These are phyloP conservation scores for Ctenosaura bakeri DNA, from an alignment of 2,797 vertebrate genomes.

Conservation along the genomic window DNA sequence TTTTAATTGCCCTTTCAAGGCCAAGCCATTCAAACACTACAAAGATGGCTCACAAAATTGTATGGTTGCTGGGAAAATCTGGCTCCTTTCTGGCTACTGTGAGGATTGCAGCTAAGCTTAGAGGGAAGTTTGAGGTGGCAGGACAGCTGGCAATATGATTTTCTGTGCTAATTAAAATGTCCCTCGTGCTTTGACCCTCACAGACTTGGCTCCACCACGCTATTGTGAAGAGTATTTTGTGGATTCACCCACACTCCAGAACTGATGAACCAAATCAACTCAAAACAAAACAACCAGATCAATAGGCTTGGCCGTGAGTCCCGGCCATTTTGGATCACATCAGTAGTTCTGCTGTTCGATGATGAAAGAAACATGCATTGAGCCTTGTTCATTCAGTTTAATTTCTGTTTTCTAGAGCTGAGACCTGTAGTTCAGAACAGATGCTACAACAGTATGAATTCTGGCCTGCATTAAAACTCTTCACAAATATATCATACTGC, in stretches of 20 bases:
- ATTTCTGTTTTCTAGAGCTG: background rate
- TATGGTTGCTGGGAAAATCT: too few species aligned
- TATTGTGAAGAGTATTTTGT: background rate
- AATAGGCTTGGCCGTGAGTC: background rate
- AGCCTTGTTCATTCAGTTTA: background rate
- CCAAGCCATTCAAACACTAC: too few species aligned
- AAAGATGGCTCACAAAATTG: too few species aligned
- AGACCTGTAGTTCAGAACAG: background rate
- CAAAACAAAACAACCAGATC: background rate
- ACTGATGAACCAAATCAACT: background rate
- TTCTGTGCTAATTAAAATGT: too few species aligned
- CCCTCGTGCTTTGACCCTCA: too few species aligned
- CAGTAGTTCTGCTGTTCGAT: background rate
- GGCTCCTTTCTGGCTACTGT: too few species aligned
- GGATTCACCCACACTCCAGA: background rate
- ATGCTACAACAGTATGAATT: background rate
- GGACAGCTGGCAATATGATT: too few species aligned
- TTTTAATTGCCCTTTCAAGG: too few species aligned
- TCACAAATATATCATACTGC: background rate
- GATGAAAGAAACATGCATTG: background rate
- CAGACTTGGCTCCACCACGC: too few species aligned
- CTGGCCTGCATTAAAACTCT: constrained; percentile 3
- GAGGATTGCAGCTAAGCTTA: too few species aligned
- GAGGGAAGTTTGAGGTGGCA: too few species aligned
- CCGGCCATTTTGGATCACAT: background rate